Conservation (phyloP, 1,140 invertebrate genomes). For the Hyposmocoma kahamanoa region DNA sequence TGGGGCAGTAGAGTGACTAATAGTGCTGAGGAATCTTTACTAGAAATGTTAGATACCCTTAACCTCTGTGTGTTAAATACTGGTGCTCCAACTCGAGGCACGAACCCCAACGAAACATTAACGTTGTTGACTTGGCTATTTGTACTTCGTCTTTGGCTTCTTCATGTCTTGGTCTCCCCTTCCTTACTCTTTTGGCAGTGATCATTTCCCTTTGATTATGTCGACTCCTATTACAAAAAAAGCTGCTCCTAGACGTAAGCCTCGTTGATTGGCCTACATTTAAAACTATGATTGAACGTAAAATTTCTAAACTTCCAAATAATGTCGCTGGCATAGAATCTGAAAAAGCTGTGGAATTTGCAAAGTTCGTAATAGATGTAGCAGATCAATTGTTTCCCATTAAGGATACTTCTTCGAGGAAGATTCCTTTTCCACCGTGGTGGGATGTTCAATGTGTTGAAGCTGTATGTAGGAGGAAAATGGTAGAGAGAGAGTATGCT, state of each 20-base stretch:
- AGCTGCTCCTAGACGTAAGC: not conserved
- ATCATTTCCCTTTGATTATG: conserved; percentile 9
- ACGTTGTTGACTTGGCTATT: conserved; percentile 4
- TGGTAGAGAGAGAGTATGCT: conserved; percentile 2
- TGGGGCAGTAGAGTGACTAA: conserved; percentile 1
- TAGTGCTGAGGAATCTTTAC: not conserved
- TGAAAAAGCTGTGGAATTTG: not conserved
- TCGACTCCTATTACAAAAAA: not conserved
- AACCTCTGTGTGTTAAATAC: conserved; percentile 6
- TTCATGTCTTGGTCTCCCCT: not conserved
- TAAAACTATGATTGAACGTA: not conserved
- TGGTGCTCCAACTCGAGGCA: not conserved
- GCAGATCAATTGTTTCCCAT: not conserved
- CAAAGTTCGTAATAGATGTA: not conserved
- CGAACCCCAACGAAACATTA: not conserved
- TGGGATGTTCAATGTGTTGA: conserved; percentile 7
- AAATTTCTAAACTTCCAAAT: not conserved
- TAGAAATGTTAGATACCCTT: conserved; percentile 1
- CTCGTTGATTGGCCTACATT: not conserved
- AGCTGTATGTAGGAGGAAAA: not conserved
- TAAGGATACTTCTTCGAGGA: not conserved
- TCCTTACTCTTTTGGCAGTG: conserved; percentile 1
- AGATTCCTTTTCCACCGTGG: conserved; percentile 7
- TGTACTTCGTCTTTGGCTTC: conserved; percentile 4
- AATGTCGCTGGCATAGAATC: not conserved